phyloP scores from a whole-genome alignment of 2,797 vertebrate genomes.

The Fundulus diaphanus region DNA sequence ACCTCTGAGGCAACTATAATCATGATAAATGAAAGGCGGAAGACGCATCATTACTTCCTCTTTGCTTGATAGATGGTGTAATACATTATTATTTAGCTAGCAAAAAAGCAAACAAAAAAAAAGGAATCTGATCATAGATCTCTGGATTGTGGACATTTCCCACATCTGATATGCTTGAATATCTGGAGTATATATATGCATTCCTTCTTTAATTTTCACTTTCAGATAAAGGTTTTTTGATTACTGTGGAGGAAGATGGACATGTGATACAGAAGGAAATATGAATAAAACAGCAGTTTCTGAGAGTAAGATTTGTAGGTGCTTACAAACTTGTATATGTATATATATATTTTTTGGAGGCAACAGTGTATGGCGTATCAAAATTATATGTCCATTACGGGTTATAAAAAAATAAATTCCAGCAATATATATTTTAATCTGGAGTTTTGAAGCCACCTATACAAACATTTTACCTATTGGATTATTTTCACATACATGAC shows the following conservation, averaged over 20 bases:
- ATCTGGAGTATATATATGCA: slow-evolving; percentile 54
- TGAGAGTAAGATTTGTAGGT: background rate
- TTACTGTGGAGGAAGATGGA: background rate
- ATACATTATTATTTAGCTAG: slow-evolving; percentile 82
- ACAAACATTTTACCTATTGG: background rate
- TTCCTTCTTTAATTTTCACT: slow-evolving; percentile 4
- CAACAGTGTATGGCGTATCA: background rate
- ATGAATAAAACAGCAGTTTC: background rate
- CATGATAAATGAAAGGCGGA: slow-evolving; percentile 82
- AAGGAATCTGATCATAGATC: slow-evolving; percentile 77
- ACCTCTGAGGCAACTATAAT: slow-evolving; percentile 80
- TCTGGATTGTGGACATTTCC: slow-evolving; percentile 74
- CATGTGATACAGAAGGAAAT: background rate
- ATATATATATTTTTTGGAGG: background rate
- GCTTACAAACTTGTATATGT: background rate
- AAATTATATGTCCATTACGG: background rate
- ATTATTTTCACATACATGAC: slow-evolving; percentile 24
- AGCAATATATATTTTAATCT: background rate
- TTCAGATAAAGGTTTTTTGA: background rate
- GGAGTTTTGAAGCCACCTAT: slow-evolving; percentile 4
- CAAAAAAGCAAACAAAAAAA: slow-evolving; percentile 54
- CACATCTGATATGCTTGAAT: slow-evolving; percentile 74
- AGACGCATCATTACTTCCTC: slow-evolving; percentile 76
- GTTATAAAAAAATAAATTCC: background rate
- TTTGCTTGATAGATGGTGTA: slow-evolving; percentile 82